phyloP scores from a whole-genome alignment of 2,113 vertebrate species.

The Taxidea taxus region DNA sequence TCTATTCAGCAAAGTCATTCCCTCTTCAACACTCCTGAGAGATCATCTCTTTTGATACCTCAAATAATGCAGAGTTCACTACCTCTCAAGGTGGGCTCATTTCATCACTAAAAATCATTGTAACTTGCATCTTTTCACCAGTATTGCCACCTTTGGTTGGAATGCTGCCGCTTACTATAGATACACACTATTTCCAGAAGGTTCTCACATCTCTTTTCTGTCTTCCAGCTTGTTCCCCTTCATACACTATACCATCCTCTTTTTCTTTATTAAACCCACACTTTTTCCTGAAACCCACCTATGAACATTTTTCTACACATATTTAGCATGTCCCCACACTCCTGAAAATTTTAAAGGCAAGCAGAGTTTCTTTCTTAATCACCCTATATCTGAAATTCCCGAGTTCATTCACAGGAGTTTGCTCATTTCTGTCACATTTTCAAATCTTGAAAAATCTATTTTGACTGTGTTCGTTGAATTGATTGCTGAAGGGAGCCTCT shows the following conservation, averaged over 20 bases:
- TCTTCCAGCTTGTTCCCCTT: neutral
- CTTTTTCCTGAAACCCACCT: neutral
- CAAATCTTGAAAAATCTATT: constrained; percentile 10
- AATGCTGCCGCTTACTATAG: neutral
- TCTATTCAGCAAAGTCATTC: neutral
- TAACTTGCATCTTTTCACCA: neutral
- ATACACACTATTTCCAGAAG: neutral
- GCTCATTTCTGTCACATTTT: neutral
- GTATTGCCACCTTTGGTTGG: neutral
- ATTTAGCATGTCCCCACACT: neutral
- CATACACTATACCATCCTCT: no score
- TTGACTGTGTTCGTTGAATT: neutral
- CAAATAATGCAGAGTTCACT: neutral
- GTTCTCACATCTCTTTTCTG: neutral
- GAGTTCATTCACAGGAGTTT: neutral
- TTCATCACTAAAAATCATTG: neutral
- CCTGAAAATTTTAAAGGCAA: neutral
- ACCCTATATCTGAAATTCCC: neutral
- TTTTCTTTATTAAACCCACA: neutral
- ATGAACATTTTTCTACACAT: neutral
- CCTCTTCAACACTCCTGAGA: neutral
- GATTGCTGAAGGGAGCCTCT: neutral
- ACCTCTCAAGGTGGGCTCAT: neutral
- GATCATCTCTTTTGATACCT: neutral
- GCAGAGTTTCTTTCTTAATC: neutral